Percentiles rank a stretch among this genome's conserved stretches.
Conservation (phyloP, 2,888 invertebrate genomes). For the Xiphydria camelus region DNA sequence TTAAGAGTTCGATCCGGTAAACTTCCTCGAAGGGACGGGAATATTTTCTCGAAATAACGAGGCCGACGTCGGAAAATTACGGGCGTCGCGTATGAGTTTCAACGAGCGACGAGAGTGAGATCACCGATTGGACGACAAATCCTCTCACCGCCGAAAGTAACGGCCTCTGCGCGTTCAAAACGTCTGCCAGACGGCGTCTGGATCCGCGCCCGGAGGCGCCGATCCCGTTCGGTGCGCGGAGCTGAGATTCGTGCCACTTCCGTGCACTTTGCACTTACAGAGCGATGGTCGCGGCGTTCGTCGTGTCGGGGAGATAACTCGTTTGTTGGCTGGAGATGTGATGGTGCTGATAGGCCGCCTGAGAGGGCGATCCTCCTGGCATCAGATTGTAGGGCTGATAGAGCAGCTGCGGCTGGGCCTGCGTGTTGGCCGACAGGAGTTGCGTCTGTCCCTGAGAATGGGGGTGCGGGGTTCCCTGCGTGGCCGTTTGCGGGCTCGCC, state of each 20-base stretch:
- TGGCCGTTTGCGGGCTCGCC: slow-evolving; percentile 57
- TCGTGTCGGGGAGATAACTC: slow-evolving; percentile 32
- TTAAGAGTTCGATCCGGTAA: no score
- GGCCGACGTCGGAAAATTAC: no score
- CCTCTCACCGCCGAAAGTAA: no score
- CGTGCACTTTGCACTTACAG: slow-evolving; percentile 47
- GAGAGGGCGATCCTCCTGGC: slow-evolving; percentile 36
- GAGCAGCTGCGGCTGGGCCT: slow-evolving; percentile 48
- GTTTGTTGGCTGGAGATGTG: slow-evolving; percentile 31
- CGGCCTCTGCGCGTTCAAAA: no score
- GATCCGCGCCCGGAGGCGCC: no score
- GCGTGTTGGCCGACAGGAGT: slow-evolving; percentile 32
- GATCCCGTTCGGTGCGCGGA: no score
- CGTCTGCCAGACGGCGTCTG: no score
- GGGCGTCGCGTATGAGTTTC: no score
- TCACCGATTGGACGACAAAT: no score
- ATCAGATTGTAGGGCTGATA: slow-evolving; percentile 55
- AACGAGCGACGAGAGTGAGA: no score
- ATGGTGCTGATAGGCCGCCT: slow-evolving; percentile 40
- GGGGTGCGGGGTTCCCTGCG: slow-evolving; percentile 50
- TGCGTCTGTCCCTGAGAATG: slow-evolving; percentile 44
- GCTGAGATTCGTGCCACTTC: neutral
- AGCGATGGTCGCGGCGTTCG: slow-evolving; percentile 30
- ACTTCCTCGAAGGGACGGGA: no score
- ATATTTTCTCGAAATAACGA: no score